Evolutionary conservation across 2,113 vertebrate genomes (phyloP).

Genomic region (Charina bottae): DNA sequence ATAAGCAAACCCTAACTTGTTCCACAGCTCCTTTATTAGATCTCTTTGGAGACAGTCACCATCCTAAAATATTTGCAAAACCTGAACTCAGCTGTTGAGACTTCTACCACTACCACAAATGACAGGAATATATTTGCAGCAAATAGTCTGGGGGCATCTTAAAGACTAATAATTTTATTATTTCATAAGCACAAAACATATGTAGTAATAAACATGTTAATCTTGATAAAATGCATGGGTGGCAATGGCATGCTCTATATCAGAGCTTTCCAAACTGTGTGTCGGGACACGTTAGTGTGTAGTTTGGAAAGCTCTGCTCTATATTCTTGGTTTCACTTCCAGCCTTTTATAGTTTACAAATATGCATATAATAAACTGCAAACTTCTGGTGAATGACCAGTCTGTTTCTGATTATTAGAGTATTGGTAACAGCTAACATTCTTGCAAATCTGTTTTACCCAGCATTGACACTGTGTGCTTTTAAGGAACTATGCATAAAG

Average conservation of each 20-base stretch:
- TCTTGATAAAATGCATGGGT: neutral
- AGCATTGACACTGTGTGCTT: neutral
- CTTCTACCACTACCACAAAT: neutral
- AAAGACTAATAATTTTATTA: neutral
- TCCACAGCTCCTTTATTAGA: neutral
- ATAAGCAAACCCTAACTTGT: neutral
- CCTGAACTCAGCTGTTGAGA: neutral
- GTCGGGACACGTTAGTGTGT: too few relatives aligned
- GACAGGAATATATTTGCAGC: neutral
- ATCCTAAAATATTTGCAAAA: neutral
- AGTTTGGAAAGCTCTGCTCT: neutral
- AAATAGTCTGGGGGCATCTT: neutral
- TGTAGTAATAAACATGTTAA: neutral
- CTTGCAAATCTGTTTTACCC: neutral
- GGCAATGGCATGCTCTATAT: neutral
- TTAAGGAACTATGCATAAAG: neutral
- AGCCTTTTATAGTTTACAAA: neutral
- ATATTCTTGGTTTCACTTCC: neutral
- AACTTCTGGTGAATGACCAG: neutral
- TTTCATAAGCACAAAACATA: neutral
- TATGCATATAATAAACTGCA: neutral
- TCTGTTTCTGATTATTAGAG: neutral
- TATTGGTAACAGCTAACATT: neutral
- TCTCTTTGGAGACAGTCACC: neutral
- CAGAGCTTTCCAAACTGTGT: too few relatives aligned